phyloP scores from a whole-genome alignment of 30 jellyfish, hydroid and myxozoan species.

The Aurelia sp. region DNA sequence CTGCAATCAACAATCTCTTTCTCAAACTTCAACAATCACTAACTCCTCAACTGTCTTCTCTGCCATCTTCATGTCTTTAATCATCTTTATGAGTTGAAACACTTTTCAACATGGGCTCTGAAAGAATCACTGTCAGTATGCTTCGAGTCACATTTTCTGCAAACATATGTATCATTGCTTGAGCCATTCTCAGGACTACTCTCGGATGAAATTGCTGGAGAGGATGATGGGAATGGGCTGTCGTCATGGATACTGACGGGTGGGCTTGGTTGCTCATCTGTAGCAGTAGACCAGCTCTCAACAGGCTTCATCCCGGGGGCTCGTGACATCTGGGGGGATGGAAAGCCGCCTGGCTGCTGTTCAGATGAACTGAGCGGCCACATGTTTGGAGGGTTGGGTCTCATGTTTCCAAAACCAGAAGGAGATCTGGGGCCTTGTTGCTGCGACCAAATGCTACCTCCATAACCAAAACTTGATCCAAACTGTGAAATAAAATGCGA shows the following conservation, averaged over 20 bases:
- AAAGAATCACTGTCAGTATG: slow-evolving; percentile 85
- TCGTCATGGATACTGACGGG: slow-evolving; percentile 57
- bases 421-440: slow-evolving; percentile 83
- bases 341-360: slow-evolving; percentile 44
- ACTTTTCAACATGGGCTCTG: slow-evolving; percentile 93
- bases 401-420: slow-evolving; percentile 65
- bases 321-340: slow-evolving; percentile 68
- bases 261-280: slow-evolving; percentile 72
- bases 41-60: neutral
- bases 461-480: slow-evolving; percentile 72
- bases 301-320: slow-evolving; percentile 71
- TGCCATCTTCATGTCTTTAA: neutral
- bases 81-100: slow-evolving; percentile 62
- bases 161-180: slow-evolving; percentile 66
- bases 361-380: slow-evolving; percentile 63
- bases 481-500: slow-evolving; percentile 5
- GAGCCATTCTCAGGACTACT: slow-evolving; percentile 64
- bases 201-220: slow-evolving; percentile 44
- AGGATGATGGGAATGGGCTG: slow-evolving; percentile 44
- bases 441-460: slow-evolving; percentile 94
- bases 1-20: too few relatives aligned
- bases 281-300: slow-evolving; percentile 87
- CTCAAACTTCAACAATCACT: too few relatives aligned
- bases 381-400: slow-evolving; percentile 51
- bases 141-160: slow-evolving; percentile 90